Conservation (phyloP, 2,113 vertebrate genomes). For the Halichoeres trimaculatus region DNA sequence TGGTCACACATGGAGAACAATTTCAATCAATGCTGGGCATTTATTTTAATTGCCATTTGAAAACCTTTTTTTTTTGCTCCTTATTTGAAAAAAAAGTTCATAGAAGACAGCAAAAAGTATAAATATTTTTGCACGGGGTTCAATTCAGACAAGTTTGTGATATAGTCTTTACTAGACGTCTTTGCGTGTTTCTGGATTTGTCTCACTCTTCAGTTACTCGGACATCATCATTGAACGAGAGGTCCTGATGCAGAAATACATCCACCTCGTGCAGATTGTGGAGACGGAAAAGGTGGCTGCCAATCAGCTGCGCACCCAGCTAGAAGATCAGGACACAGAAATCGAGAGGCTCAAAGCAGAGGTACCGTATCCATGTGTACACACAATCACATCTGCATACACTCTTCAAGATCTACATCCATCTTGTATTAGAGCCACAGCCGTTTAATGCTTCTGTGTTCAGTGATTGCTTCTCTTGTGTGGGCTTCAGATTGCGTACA, state of each 20-base stretch:
- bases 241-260: conserved; percentile 97
- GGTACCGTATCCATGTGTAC: conserved; percentile 75
- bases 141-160: not conserved
- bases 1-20: not conserved
- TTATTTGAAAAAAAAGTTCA: not conserved
- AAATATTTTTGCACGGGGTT: too few species aligned
- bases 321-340: conserved; percentile 98
- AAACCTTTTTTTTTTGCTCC: not conserved
- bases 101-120: not conserved
- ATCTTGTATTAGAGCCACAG: not conserved
- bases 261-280: conserved; percentile 97
- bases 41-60: not conserved
- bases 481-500: not conserved
- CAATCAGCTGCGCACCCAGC: conserved; percentile 95
- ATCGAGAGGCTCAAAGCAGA: conserved; percentile 96
- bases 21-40: not conserved
- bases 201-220: conserved; percentile 86
- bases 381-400: conserved; percentile 6
- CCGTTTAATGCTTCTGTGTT: not conserved
- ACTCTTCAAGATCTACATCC: conserved; percentile 14
- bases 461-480: not conserved
- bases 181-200: not conserved
- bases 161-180: too few species aligned
- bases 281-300: conserved; percentile 97
- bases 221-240: conserved; percentile 95